Conservation (phyloP, 2,888 invertebrate species). For the Dioctria rufipes region DNA sequence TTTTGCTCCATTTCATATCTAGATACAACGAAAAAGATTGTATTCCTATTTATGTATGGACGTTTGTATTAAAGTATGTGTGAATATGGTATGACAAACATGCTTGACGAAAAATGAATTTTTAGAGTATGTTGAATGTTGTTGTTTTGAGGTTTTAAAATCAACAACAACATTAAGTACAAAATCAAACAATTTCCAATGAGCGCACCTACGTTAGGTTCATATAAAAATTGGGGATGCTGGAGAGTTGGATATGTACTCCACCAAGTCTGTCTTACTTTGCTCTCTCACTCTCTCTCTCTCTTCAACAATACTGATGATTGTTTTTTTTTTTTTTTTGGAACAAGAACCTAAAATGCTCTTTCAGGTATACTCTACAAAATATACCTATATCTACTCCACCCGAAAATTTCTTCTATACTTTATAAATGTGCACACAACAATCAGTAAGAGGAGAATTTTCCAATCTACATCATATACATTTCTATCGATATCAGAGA, state of each 20-base stretch:
- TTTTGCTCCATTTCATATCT: slow-evolving; percentile 9
- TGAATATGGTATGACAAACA: background rate
- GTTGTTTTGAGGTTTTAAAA: background rate
- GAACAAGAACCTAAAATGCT: no score
- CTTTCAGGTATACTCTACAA: no score
- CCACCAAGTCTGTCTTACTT: background rate
- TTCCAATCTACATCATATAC: background rate
- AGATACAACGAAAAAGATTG: slow-evolving; percentile 16
- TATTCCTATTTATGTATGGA: background rate
- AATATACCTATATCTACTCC: no score
- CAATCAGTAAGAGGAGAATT: background rate
- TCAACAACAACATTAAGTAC: background rate
- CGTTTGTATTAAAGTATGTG: no score
- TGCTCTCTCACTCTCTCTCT: background rate
- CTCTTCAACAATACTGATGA: no score
- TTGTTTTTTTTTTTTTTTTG: no score
- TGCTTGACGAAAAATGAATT: slow-evolving; percentile 29
- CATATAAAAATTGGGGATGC: background rate
- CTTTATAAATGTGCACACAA: no score
- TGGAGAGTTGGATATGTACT: background rate
- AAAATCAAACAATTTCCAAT: background rate
- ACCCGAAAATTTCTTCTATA: no score
- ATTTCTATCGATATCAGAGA: slow-evolving; percentile 34
- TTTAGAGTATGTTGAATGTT: slow-evolving; percentile 5
- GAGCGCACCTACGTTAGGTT: background rate